phyloP scores from a whole-genome alignment of 1,140 invertebrate genomes.

The Aphelinus atriplicis region DNA sequence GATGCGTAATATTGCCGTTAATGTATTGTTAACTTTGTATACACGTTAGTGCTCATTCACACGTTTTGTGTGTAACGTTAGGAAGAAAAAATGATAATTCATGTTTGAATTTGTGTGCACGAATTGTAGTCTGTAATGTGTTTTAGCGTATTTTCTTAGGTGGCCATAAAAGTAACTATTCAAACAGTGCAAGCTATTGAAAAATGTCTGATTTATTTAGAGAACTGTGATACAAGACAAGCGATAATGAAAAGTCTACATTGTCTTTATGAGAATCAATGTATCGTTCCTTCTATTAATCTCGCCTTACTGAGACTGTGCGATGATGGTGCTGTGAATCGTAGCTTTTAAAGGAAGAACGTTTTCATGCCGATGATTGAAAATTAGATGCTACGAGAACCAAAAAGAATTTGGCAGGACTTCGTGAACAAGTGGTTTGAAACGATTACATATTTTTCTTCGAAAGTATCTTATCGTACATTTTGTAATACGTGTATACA shows the following conservation, averaged over 20 bases:
- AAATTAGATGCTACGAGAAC: not conserved
- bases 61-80: slow-evolving; percentile 1
- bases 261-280: not conserved
- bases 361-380: slow-evolving; percentile 14
- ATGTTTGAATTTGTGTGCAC: not conserved
- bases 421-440: slow-evolving; percentile 8
- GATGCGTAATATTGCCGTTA: not conserved
- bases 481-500: slow-evolving; percentile 3
- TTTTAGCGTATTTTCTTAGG: slow-evolving; percentile 3
- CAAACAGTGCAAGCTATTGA: slow-evolving; percentile 3
- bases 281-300: slow-evolving; percentile 24
- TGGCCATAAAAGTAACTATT: slow-evolving; percentile 18
- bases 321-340: slow-evolving; percentile 4
- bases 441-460: slow-evolving; percentile 17
- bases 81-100: not conserved
- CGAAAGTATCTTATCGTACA: not conserved
- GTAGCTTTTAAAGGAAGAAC: slow-evolving; percentile 4
- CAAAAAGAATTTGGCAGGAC: slow-evolving; percentile 3
- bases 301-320: slow-evolving; percentile 1
- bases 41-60: slow-evolving; percentile 8
- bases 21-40: slow-evolving; percentile 3
- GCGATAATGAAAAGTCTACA: not conserved
- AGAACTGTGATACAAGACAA: slow-evolving; percentile 28
- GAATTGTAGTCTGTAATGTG: not conserved
- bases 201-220: slow-evolving; percentile 19